phyloP scores from a whole-genome alignment of 2,888 invertebrate genomes.

The Ecliptopera silaceata region DNA sequence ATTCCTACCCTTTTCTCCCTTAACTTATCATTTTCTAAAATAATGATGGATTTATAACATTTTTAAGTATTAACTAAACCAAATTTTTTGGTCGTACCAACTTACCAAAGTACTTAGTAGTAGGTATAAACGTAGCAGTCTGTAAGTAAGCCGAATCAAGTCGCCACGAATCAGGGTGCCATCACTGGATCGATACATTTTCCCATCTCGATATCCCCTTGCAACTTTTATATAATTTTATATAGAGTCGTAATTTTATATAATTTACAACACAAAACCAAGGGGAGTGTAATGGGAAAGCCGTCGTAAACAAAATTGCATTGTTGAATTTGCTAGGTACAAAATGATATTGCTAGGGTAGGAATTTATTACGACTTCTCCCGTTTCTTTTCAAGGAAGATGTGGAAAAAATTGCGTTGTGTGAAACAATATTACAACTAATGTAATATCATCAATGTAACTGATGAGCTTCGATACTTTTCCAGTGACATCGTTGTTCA shows the following conservation, averaged over 20 bases:
- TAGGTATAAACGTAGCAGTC: not conserved
- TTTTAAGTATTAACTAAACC: too few species aligned
- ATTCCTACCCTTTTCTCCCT: too few species aligned
- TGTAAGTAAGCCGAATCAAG: not conserved
- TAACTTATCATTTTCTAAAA: too few species aligned
- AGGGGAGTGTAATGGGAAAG: constrained; percentile 47
- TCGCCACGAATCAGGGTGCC: not conserved
- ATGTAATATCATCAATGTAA: too few species aligned
- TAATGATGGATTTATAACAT: too few species aligned
- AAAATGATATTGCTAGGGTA: constrained; percentile 14
- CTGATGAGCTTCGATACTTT: too few species aligned
- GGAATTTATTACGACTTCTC: not conserved
- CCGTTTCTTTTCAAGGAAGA: too few species aligned
- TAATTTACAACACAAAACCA: constrained; percentile 46
- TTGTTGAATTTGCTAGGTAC: constrained; percentile 21
- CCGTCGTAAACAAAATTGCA: constrained; percentile 36
- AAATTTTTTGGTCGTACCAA: not conserved
- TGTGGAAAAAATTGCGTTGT: too few species aligned
- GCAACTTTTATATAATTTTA: constrained; percentile 39
- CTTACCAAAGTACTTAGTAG: too few species aligned
- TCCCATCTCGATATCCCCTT: constrained; percentile 50
- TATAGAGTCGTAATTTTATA: constrained; percentile 34
- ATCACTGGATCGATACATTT: constrained; percentile 44
- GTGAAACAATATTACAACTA: too few species aligned
- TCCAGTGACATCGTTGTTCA: too few species aligned